Evolutionary conservation across 2,797 vertebrate species (phyloP).

Genomic region (Phoxinus dragarum): DNA sequence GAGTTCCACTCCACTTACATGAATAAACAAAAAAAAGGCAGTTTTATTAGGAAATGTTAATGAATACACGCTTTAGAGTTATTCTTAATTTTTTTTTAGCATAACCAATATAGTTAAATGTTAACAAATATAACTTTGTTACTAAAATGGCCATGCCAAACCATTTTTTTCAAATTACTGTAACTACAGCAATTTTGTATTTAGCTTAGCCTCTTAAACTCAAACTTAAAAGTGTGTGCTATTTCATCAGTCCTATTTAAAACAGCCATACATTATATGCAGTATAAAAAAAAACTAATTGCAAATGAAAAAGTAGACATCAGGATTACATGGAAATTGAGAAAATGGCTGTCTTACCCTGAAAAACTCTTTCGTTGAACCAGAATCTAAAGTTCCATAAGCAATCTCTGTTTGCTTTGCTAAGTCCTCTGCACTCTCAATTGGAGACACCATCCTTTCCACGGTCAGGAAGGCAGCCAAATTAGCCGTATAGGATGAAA

Average conservation of each 20-base stretch:
- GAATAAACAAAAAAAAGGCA: too few relatives aligned
- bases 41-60: background rate
- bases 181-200: conserved; percentile 9
- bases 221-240: background rate
- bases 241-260: background rate
- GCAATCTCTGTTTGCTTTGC: conserved; percentile 98
- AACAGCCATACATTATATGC: background rate
- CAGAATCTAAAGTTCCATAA: conserved; percentile 98
- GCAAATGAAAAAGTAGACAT: background rate
- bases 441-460: conserved; percentile 99
- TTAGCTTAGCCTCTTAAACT: background rate
- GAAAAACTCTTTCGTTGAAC: conserved; percentile 99
- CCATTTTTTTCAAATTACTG: background rate
- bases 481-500: conserved; percentile 99
- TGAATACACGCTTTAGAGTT: background rate
- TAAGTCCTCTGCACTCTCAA: conserved; percentile 98
- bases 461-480: conserved; percentile 99
- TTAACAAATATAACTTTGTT: background rate
- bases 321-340: background rate
- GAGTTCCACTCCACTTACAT: too few relatives aligned
- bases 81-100: background rate
- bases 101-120: background rate
- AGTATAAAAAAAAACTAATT: background rate
- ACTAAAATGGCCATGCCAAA: background rate
- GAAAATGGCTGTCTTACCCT: conserved; percentile 83